phyloP scores from a whole-genome alignment of 2,888 invertebrate species.

The Lysandra bellargus region DNA sequence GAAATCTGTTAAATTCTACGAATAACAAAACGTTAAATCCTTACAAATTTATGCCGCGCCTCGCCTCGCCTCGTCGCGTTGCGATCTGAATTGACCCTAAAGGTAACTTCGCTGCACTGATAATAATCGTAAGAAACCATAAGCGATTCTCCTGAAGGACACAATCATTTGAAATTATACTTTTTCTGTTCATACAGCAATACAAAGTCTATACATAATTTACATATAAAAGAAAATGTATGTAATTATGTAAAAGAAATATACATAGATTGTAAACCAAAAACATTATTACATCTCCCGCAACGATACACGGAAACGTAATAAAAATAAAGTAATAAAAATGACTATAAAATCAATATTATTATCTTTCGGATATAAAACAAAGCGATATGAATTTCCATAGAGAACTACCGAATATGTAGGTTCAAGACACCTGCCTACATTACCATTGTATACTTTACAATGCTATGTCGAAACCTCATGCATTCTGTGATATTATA shows the following conservation, averaged over 20 bases:
- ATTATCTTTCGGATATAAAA: background rate
- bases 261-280: background rate
- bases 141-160: too few relatives aligned
- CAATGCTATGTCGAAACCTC: background rate
- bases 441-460: slow-evolving; percentile 11
- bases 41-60: too few relatives aligned
- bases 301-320: background rate
- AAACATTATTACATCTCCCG: slow-evolving; percentile 4
- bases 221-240: background rate
- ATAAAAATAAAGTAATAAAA: slow-evolving; percentile 17
- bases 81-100: too few relatives aligned
- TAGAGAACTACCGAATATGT: background rate
- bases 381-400: background rate
- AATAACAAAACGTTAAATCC: too few relatives aligned
- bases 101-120: too few relatives aligned
- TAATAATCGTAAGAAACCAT: too few relatives aligned
- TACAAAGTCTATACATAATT: background rate
- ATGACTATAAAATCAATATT: slow-evolving; percentile 17
- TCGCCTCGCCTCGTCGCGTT: too few relatives aligned
- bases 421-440: slow-evolving; percentile 8
- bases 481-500: slow-evolving; percentile 6
- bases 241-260: background rate
- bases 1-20: too few relatives aligned
- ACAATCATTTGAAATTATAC: too few relatives aligned
- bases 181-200: background rate